Evolutionary conservation across 2,797 vertebrate species (phyloP).

Genomic region (Thaleichthys pacificus): DNA sequence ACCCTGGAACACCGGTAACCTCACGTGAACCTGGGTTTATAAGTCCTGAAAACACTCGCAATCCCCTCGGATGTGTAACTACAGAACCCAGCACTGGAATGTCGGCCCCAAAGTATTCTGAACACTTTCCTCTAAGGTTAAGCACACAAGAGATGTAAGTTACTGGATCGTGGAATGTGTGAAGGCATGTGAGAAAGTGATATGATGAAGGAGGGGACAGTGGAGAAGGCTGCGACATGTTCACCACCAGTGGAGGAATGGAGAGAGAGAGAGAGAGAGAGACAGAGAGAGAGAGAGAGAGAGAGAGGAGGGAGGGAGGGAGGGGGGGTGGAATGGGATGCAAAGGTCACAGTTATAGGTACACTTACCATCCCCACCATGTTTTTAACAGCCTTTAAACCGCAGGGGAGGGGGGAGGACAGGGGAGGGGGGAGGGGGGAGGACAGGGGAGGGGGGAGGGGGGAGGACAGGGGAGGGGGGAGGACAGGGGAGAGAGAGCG

Average conservation of each 20-base stretch:
- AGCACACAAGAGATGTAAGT: not conserved
- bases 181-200: not conserved
- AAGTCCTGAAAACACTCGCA: slow-evolving; percentile 37
- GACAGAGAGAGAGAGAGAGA: slow-evolving; percentile 5
- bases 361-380: slow-evolving; percentile 79
- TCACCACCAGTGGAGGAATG: slow-evolving; percentile 23
- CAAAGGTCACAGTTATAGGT: slow-evolving; percentile 51
- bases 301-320: slow-evolving; percentile 17
- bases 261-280: slow-evolving; percentile 4
- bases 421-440: slow-evolving; percentile 21
- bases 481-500: slow-evolving; percentile 18
- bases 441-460: slow-evolving; percentile 2
- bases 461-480: slow-evolving; percentile 26
- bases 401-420: slow-evolving; percentile 37
- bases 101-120: not conserved
- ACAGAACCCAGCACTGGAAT: slow-evolving; percentile 19
- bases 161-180: not conserved
- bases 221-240: not conserved
- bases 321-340: not conserved
- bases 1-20: slow-evolving; percentile 30
- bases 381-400: slow-evolving; percentile 80
- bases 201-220: not conserved
- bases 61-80: slow-evolving; percentile 23
- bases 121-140: not conserved
- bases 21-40: slow-evolving; percentile 31